A percentile compares a stretch with the other conserved stretches of the same genome.
Evolutionary conservation across 1,140 invertebrate genomes (phyloP).

Genomic region (Manduca sexta): DNA sequence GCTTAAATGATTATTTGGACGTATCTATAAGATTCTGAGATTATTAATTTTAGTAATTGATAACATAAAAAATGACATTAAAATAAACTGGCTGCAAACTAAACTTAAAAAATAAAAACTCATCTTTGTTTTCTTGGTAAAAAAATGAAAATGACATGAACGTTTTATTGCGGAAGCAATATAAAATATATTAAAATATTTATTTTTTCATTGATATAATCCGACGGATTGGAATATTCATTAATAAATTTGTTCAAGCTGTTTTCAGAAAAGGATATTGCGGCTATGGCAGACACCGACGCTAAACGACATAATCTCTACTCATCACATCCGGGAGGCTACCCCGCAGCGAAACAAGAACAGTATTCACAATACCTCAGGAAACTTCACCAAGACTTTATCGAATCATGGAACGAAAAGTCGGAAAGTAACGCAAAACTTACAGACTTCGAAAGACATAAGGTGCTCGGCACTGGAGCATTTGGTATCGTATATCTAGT

Average conservation of each 20-base stretch:
- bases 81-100: too few relatives aligned
- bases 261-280: conserved; percentile 1
- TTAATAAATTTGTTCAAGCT: background rate
- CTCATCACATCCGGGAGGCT: conserved; percentile 28
- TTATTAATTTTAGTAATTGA: too few relatives aligned
- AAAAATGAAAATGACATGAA: background rate
- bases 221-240: too few relatives aligned
- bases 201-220: too few relatives aligned
- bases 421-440: conserved; percentile 33
- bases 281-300: conserved; percentile 28
- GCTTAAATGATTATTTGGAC: too few relatives aligned
- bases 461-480: conserved; percentile 88
- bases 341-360: conserved; percentile 42
- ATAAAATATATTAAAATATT: too few relatives aligned
- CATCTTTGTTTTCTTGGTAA: background rate
- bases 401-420: conserved; percentile 50
- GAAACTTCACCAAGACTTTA: conserved; percentile 49
- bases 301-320: conserved; percentile 14
- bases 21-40: too few relatives aligned
- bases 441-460: conserved; percentile 50
- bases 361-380: conserved; percentile 48
- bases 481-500: conserved; percentile 92
- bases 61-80: too few relatives aligned
- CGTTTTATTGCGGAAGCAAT: too few relatives aligned
- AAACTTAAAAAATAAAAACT: background rate